Percentiles rank a stretch among this genome's conserved stretches.
Evolutionary conservation across 1,140 invertebrate species (phyloP).

Genomic region (Lepeophtheirus salmonis): DNA sequence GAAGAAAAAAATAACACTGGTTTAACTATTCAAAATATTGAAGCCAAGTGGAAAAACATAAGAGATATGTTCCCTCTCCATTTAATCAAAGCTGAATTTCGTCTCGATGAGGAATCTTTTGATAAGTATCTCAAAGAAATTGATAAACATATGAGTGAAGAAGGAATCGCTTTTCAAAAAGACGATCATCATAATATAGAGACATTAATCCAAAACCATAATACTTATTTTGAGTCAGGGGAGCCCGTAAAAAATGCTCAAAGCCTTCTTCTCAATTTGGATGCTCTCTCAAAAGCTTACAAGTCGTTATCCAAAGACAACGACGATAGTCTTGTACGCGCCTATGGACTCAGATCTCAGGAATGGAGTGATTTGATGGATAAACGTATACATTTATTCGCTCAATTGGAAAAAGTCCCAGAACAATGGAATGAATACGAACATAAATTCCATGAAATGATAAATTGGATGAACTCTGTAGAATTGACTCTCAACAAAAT

Average conservation of each 20-base stretch:
- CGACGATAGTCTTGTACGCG: conserved; percentile 37
- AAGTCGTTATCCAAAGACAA: conserved; percentile 31
- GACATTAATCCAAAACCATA: conserved; percentile 49
- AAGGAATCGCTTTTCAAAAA: conserved; percentile 63
- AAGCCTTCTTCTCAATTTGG: conserved; percentile 42
- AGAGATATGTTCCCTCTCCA: conserved; percentile 57
- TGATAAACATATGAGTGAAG: conserved; percentile 63
- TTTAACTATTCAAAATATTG: conserved; percentile 45
- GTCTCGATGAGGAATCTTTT: conserved; percentile 62
- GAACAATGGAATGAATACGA: conserved; percentile 72
- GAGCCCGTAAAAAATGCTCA: conserved; percentile 37
- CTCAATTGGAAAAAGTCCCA: conserved; percentile 63
- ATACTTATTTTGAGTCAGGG: conserved; percentile 18
- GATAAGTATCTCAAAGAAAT: conserved; percentile 65
- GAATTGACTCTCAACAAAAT: conserved; percentile 60
- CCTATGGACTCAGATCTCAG: conserved; percentile 41
- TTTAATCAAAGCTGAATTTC: conserved; percentile 68
- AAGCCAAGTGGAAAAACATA: conserved; percentile 55
- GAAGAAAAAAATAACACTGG: conserved; percentile 44
- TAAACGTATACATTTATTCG: conserved; percentile 46
- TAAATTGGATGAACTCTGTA: conserved; percentile 73
- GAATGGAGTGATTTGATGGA: conserved; percentile 50
- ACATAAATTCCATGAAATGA: conserved; percentile 60
- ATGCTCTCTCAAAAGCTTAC: conserved; percentile 19
- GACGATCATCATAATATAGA: conserved; percentile 52